phyloP scores from a whole-genome alignment of 2,113 vertebrate species.

The Crypturellus undulatus region DNA sequence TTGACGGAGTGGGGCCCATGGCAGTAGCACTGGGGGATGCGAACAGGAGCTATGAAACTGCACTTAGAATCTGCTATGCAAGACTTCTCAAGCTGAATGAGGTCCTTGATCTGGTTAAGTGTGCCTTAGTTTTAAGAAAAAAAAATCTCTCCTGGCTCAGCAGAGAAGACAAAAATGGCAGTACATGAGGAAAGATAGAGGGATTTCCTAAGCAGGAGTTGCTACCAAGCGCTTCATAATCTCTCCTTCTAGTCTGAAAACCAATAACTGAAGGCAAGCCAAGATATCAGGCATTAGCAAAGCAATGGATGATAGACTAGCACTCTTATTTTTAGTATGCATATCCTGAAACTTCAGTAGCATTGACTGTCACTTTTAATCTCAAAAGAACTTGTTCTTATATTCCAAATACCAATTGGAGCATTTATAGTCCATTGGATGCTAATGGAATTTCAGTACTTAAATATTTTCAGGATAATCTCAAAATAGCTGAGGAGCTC shows the following conservation, averaged over 20 bases:
- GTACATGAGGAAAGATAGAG: neutral
- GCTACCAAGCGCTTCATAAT: neutral
- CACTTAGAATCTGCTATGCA: neutral
- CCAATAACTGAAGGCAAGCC: neutral
- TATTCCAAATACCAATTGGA: conserved; percentile 13
- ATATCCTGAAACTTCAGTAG: neutral
- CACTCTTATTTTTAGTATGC: conserved; percentile 21
- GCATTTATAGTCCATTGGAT: conserved; percentile 47
- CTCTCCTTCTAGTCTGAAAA: neutral
- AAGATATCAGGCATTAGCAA: neutral
- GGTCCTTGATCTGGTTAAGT: neutral
- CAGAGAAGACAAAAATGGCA: neutral
- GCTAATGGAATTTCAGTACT: conserved; percentile 54
- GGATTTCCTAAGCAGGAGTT: neutral
- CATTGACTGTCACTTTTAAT: conserved; percentile 19
- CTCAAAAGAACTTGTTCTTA: neutral
- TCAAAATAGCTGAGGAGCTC: conserved; percentile 42
- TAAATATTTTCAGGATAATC: conserved; percentile 56
- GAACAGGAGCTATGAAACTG: neutral
- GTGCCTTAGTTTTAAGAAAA: neutral
- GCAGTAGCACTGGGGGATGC: neutral
- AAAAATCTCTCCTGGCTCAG: neutral
- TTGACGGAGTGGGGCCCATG: neutral
- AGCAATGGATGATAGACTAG: neutral
- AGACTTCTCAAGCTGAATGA: neutral